These are phyloP conservation scores for Silurus lanzhouensis DNA, from an alignment of 2,797 vertebrate species.

Conservation along the genomic window DNA sequence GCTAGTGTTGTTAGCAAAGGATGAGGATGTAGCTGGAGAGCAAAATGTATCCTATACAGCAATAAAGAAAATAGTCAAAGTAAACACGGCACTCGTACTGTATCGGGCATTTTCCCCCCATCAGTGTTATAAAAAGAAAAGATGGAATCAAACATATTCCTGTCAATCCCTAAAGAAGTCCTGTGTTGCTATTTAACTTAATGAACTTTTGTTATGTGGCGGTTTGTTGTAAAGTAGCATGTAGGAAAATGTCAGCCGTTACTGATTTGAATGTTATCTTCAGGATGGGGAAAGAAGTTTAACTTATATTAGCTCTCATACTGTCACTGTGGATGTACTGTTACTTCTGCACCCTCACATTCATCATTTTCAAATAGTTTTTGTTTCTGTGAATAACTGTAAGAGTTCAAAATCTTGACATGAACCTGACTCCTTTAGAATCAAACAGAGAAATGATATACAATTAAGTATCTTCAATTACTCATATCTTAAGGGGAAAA, in stretches of 20 bases:
- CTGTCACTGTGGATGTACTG: background rate
- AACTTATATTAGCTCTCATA: background rate
- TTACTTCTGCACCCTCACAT: background rate
- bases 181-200: background rate
- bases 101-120: background rate
- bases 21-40: background rate
- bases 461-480: background rate
- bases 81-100: background rate
- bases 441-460: slow-evolving; percentile 18
- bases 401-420: background rate
- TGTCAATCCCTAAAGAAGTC: background rate
- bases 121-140: background rate
- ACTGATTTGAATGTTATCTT: background rate
- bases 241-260: background rate
- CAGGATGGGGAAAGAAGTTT: background rate
- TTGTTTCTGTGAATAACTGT: background rate
- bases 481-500: slow-evolving; percentile 1
- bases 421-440: background rate
- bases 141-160: background rate
- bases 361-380: background rate
- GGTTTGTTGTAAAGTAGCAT: background rate
- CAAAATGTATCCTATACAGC: background rate
- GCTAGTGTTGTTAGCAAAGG: background rate
- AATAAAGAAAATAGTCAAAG: background rate
- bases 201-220: too few species aligned